Conservation (phyloP, 2,888 invertebrate species). For the Acleris cristana region DNA sequence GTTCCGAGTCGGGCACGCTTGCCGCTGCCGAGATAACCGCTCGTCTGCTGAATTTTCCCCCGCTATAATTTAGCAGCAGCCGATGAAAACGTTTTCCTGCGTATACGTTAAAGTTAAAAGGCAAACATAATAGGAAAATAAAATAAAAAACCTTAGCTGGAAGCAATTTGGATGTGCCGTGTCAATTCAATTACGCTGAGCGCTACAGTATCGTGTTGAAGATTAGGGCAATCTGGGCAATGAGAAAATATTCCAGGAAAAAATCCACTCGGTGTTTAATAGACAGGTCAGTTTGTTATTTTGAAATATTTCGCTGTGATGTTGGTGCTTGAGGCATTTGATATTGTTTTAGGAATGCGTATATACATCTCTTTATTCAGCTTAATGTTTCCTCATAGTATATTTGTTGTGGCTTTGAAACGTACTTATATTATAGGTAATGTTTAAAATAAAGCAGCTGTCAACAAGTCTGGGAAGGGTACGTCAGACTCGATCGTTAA, state of each 20-base stretch:
- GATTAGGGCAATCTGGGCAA: slow-evolving; percentile 68
- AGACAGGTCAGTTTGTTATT: slow-evolving; percentile 57
- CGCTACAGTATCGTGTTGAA: slow-evolving; percentile 54
- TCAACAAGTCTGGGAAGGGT: background rate
- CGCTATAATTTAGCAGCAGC: slow-evolving; percentile 23
- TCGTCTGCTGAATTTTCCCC: slow-evolving; percentile 20
- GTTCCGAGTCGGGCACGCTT: slow-evolving; percentile 43
- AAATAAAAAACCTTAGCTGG: slow-evolving; percentile 55
- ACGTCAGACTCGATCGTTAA: slow-evolving; percentile 14
- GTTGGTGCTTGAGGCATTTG: background rate
- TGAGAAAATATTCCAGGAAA: slow-evolving; percentile 68
- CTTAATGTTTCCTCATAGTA: too few relatives aligned
- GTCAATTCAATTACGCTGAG: slow-evolving; percentile 61
- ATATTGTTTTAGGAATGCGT: background rate
- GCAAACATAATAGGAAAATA: slow-evolving; percentile 52
- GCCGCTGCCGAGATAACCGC: slow-evolving; percentile 5
- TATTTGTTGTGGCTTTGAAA: too few relatives aligned
- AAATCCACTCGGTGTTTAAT: slow-evolving; percentile 58
- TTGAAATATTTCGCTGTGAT: slow-evolving; percentile 11
- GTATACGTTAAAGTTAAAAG: slow-evolving; percentile 36
- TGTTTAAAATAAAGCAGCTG: too few relatives aligned
- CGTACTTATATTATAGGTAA: too few relatives aligned
- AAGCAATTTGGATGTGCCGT: slow-evolving; percentile 61
- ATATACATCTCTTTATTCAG: too few relatives aligned
- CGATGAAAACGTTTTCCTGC: slow-evolving; percentile 27